phyloP scores from a whole-genome alignment of 2,888 invertebrate genomes.

The Euplagia quadripunctaria region DNA sequence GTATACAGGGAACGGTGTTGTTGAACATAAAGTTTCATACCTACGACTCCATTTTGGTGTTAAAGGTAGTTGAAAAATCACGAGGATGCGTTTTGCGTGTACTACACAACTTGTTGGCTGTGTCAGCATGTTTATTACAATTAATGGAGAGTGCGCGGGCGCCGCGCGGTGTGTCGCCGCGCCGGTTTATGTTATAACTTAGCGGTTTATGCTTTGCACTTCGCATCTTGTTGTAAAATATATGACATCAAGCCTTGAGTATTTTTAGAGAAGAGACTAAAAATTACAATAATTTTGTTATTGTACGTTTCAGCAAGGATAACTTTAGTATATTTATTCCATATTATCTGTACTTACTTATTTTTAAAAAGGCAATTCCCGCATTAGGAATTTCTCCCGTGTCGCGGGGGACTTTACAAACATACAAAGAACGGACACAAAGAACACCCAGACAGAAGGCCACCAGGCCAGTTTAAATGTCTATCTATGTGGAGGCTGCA shows the following conservation, averaged over 20 bases:
- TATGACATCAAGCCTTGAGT: not conserved
- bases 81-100: conserved; percentile 52
- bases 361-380: too few species aligned
- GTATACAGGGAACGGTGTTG: not conserved
- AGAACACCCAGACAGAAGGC: too few species aligned
- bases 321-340: not conserved
- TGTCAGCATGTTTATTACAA: conserved; percentile 20
- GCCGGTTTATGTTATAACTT: conserved; percentile 37
- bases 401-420: too few species aligned
- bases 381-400: too few species aligned
- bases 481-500: too few species aligned
- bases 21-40: conserved; percentile 12
- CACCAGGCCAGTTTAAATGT: too few species aligned
- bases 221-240: conserved; percentile 30
- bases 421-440: too few species aligned
- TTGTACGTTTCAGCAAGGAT: not conserved
- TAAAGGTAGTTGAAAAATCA: conserved; percentile 28
- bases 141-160: conserved; percentile 15
- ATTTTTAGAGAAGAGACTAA: not conserved
- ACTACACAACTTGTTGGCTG: conserved; percentile 7
- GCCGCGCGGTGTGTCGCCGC: conserved; percentile 1
- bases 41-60: conserved; percentile 6
- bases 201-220: conserved; percentile 33
- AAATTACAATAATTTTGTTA: not conserved
- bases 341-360: too few species aligned